Evolutionary conservation across 2,113 vertebrate genomes (phyloP).

Genomic region (Petaurus breviceps): DNA sequence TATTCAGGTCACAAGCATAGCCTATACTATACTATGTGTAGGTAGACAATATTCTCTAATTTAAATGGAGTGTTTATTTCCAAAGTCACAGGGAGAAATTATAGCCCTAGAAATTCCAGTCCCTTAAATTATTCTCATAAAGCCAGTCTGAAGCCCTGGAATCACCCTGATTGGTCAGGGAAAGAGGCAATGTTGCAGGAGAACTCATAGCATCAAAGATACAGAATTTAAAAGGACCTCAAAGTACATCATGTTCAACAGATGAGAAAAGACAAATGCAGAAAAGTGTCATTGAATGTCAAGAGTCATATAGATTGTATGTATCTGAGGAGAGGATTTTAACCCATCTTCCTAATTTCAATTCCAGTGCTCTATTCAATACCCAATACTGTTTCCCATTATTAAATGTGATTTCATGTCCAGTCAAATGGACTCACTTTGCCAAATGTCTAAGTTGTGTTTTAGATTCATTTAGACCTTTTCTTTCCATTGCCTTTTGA

Average conservation of each 20-base stretch:
- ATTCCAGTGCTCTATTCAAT: background rate
- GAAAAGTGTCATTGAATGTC: background rate
- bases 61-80: constrained; percentile 22
- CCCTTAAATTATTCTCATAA: background rate
- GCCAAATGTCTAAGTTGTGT: background rate
- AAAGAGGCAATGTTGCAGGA: background rate
- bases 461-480: background rate
- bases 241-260: background rate
- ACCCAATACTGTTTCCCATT: background rate
- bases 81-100: background rate
- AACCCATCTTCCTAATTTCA: background rate
- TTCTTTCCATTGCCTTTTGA: background rate
- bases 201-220: background rate
- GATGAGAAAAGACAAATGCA: background rate
- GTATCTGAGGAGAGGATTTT: background rate
- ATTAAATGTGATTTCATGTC: background rate
- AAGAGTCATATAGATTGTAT: background rate
- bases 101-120: background rate
- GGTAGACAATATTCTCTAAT: constrained; percentile 38
- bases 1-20: background rate
- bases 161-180: background rate
- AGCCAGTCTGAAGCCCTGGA: background rate
- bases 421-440: background rate
- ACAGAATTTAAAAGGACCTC: background rate
- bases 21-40: constrained; percentile 13